Base-by-base conservation (phyloP, 1,140 invertebrate genomes). In the Tetragnatha versicolor region DNA sequence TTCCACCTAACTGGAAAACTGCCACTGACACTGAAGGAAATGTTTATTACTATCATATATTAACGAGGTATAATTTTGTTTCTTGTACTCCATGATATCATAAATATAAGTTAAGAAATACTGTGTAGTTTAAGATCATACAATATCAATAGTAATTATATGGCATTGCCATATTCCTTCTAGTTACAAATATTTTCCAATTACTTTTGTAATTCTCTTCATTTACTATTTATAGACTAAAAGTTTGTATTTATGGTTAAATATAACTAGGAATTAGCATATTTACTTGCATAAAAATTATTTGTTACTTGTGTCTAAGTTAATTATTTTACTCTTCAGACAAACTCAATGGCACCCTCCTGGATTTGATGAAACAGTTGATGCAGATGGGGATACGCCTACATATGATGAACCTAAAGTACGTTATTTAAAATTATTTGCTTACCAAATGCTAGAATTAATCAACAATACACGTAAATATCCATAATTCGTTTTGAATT, bases 291-390 rank as follows among this genome's bases (percentile, higher is more conserved):
- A 66, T 60, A 9, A 27, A 60, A 42, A 20, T 42, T 66, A 20
- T 42, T 42, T 22, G 14, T 14, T 42, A 42, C 29, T 42, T 66
- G n/a, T n/a, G n/a, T n/a, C n/a, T n/a, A n/a, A n/a, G n/a, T n/a
- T n/a, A n/a, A n/a, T 42, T 31, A 29, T 42, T 68, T 81, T 33
- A 39, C 68, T 42, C 81, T 82, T 49, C 81, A 86, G 86, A 81
- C 88, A 93, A 82, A 91, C 94, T 2, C 95, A 96, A 84, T 98
- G 96, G 96, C 87, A 92, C 76, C 93, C 93, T 31, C 95, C 95
- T n/a, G 31, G 7, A 29, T 22, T 25, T 42, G 37, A 75, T 14
- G 27, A 42, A 31, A n/a, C 20, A 27, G 51, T 25, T 58, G 22
- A 69, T 37, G 27, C 39, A 35, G 66, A 69, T 53, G 47, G 22